These are phyloP conservation scores for Eupleurogrammus muticus DNA, from an alignment of 2,797 vertebrate genomes.

Conservation along the genomic window DNA sequence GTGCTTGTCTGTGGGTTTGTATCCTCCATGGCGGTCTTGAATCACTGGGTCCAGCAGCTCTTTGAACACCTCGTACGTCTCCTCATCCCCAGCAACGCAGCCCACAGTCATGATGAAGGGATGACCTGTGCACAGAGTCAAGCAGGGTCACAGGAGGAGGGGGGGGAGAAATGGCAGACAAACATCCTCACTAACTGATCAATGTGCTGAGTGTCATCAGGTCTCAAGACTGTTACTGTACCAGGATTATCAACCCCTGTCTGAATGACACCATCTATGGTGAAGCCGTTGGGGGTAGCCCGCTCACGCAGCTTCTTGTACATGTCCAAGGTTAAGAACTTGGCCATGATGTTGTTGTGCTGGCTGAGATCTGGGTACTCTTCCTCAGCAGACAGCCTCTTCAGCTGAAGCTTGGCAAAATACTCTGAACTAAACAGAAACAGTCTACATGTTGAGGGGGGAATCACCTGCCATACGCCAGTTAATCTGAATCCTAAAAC, in stretches of 20 bases:
- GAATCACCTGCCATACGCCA: conserved; percentile 54
- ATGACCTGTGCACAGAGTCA: conserved; percentile 84
- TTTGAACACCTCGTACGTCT: conserved; percentile 92
- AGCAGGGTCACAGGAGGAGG: conserved; percentile 18
- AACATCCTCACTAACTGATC: conserved; percentile 21
- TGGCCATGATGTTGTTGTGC: conserved; percentile 87
- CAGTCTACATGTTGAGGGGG: conserved; percentile 75
- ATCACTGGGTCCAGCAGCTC: conserved; percentile 94
- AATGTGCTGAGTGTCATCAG: conserved; percentile 16
- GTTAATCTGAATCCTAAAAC: background rate
- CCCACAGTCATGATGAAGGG: conserved; percentile 97
- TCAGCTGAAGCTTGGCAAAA: conserved; percentile 81
- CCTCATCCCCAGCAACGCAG: conserved; percentile 94
- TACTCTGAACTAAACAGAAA: conserved; percentile 80
- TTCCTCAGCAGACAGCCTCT: conserved; percentile 80
- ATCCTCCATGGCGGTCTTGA: conserved; percentile 93
- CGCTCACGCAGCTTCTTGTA: conserved; percentile 78
- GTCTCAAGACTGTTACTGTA: conserved; percentile 72
- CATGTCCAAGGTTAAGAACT: conserved; percentile 70
- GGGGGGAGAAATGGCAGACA: background rate
- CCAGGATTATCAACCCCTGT: conserved; percentile 89
- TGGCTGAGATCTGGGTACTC: conserved; percentile 85
- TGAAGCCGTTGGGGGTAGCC: conserved; percentile 82
- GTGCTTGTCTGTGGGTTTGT: conserved; percentile 96
- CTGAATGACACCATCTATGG: conserved; percentile 83